A percentile compares a stretch with the other conserved stretches of the same genome.
These are phyloP conservation scores for Spodoptera litura DNA, from an alignment of 1,140 invertebrate genomes.

Conservation along the genomic window DNA sequence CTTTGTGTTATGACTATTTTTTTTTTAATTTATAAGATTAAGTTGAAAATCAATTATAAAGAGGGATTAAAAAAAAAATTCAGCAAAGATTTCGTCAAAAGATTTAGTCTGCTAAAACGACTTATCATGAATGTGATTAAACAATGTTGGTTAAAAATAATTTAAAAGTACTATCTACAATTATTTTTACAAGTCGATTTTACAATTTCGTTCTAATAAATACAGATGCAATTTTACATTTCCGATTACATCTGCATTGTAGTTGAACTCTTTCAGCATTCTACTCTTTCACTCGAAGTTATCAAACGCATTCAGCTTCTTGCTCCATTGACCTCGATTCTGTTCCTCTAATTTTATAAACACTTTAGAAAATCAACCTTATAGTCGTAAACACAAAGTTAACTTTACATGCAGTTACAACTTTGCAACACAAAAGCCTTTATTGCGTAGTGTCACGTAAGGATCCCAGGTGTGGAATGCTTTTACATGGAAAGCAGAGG, in stretches of 20 bases:
- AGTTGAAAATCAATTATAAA: no score
- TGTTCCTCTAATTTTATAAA: slow-evolving; percentile 35
- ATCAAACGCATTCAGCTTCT: slow-evolving; percentile 64
- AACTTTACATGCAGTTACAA: slow-evolving; percentile 33
- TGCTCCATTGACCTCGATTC: slow-evolving; percentile 72
- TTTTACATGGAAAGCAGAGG: slow-evolving; percentile 69
- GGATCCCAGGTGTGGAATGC: slow-evolving; percentile 73
- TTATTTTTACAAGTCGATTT: neutral
- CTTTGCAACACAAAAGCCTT: slow-evolving; percentile 57
- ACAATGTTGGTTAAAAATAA: neutral
- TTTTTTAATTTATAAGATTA: no score
- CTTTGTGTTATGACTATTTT: no score
- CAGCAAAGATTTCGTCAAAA: no score
- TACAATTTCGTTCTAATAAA: neutral
- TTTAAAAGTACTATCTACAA: neutral
- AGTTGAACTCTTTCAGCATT: slow-evolving; percentile 11
- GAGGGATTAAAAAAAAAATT: no score
- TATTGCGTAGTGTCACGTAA: slow-evolving; percentile 73
- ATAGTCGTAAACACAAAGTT: slow-evolving; percentile 30
- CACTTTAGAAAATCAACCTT: slow-evolving; percentile 40
- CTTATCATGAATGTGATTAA: neutral
- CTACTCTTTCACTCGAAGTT: slow-evolving; percentile 44
- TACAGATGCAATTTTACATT: slow-evolving; percentile 10
- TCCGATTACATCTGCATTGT: slow-evolving; percentile 10
- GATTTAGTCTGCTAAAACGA: no score